Base-by-base conservation (phyloP, 2,888 invertebrate genomes). In the Trichopoda pennipes region DNA sequence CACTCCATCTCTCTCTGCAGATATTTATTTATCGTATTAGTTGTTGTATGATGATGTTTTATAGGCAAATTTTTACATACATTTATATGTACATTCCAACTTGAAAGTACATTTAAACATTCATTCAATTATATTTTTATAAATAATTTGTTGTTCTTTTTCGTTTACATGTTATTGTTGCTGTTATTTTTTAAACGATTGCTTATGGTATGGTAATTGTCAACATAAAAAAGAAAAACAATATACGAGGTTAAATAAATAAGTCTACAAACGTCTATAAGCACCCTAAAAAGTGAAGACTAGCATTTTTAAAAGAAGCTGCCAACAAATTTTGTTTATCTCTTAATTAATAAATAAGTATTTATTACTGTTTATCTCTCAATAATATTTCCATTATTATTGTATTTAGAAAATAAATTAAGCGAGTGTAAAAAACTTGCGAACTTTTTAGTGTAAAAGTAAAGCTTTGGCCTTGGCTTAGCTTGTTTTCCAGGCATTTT, bases 111-210 rank as follows among this genome's bases (percentile, higher is more conserved):
- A 12, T 51, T 21, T 21, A 12, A 49, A 53, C 44, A 68, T 68
- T 56, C 55, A 74, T 80, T 55, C 73, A 74, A 68, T 47, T 61
- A 72, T 72, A 4, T 70, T 64, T n/a, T 53, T 49, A 56, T 19
- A 53, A 72, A 55, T 16, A 14, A 14, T 21, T 60, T 49, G 35
- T 58, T 60, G 23, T 69, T 47, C 21, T n/a, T 64, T 55, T 42
- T 23, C n/a, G n/a, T n/a, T 21, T 69, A 55, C 12, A 49, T 77
- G 49, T 64, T 72, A 63, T 64, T 74, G 47, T n/a, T n/a, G n/a
- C n/a, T n/a, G n/a, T 63, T 75, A 28, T 75, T 66, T 66, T 72
- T 72, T 78, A 78, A 78, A 78, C 66, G 78, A 66, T 73, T 79
- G 64, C 72, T 58, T 72, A 66, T 73, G 58, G 64, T 72, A 66